Evolutionary conservation across 2,888 invertebrate genomes (phyloP), one percentile per base, ranked within the genome.

Genomic region (Brenthis ino): DNA sequence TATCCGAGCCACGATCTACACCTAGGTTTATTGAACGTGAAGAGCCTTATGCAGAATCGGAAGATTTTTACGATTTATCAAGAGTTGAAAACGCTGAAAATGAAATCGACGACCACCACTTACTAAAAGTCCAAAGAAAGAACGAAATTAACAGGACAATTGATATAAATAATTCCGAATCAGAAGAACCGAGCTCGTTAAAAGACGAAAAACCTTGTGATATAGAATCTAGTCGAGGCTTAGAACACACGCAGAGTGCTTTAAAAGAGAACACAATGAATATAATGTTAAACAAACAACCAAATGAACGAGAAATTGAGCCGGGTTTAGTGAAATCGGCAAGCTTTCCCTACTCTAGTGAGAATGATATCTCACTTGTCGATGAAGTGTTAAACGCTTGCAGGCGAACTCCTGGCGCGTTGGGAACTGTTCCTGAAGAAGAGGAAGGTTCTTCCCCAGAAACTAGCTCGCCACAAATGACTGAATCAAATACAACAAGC

Each of bases 401-500:
- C 75, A 84, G 92, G 72, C 84, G 92, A 72, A 89, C 89, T 76
- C 86, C 89, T 14, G 88, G 83, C 54, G 84, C 93, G 72, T 84
- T 95, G 71, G 93, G 93, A 61, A 94, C 95, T 68, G 95, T 95
- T 68, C 94, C 94, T 13, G 95, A 95, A 82, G 95, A 95, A 76
- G 95, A 95, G 79, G 95, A 95, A 77, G 91, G 93, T 58, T 94
- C 93, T 3, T 91, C 90, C 1, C 91, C 93, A 53, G 93, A 93
- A 75, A 89, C 87, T 51, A 82, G 83, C 74, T 94, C 94, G 6
- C 94, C 94, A 60, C 94, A 94, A 85, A 94, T 94, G 90, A 94
- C 94, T 84, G 95, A 95, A 87, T 95, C 95, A 14, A 91, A 94
- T 80, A 95, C 95, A 73, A 95, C 95, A 69, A 95, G 94, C 84